phyloP scores from a whole-genome alignment of 2,797 vertebrate genomes.

The Helostoma temminkii region DNA sequence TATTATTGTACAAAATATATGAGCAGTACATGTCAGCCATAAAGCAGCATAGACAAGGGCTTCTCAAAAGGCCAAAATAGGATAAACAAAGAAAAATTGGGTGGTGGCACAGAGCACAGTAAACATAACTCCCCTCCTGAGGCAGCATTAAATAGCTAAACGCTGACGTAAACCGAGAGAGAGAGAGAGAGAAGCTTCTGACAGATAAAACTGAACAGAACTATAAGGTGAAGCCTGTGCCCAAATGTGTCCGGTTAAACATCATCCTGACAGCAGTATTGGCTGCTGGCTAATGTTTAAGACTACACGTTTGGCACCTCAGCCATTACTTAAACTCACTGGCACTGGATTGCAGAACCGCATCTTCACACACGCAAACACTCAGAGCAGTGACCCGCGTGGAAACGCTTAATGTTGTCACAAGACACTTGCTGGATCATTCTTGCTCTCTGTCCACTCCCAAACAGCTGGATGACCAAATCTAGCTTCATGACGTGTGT shows the following conservation, averaged over 20 bases:
- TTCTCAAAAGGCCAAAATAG: background rate
- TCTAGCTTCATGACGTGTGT: constrained; percentile 32
- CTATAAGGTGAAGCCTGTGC: background rate
- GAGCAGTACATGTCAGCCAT: background rate
- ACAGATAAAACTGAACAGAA: constrained; percentile 14
- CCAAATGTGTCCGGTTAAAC: constrained; percentile 1
- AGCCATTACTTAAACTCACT: constrained; percentile 32
- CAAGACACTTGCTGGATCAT: constrained; percentile 8
- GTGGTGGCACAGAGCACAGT: background rate
- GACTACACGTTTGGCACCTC: constrained; percentile 45
- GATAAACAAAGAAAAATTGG: background rate
- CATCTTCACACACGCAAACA: constrained; percentile 17
- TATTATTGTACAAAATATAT: background rate
- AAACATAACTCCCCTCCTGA: background rate
- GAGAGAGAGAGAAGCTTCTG: constrained; percentile 14
- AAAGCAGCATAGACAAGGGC: background rate
- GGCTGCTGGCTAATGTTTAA: constrained; percentile 17
- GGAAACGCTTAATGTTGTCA: constrained; percentile 24
- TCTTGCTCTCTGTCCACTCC: constrained; percentile 15
- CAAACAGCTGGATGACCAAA: constrained; percentile 24
- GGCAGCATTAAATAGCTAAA: constrained; percentile 9
- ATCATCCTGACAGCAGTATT: constrained; percentile 6
- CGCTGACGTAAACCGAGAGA: background rate
- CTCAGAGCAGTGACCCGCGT: constrained; percentile 12
- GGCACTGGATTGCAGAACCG: constrained; percentile 15